Evolutionary conservation across 2,888 invertebrate species (phyloP), one percentile per base, ranked within the genome.

Genomic region (Philhelius pedissequus): DNA sequence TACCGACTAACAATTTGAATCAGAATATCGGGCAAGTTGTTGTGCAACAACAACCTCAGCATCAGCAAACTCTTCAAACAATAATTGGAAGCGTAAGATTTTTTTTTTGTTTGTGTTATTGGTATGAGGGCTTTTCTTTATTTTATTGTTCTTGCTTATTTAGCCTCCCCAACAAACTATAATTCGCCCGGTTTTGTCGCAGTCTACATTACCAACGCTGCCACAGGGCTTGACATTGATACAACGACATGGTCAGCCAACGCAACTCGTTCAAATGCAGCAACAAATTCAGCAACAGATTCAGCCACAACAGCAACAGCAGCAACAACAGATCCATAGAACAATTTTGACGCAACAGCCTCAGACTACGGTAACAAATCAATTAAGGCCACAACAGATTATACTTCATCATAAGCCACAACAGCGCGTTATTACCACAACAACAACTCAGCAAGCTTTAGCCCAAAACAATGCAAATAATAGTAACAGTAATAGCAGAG

Each of bases 211-310:
- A 71, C 89, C 91, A 70, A 89, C 90, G 66, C 87, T 92, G 77
- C 91, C 91, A 77, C 91, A 91, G 87, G 91, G 91, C 38, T 87
- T 92, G 54, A 92, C 92, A 50, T 87, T 92, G 22, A 92, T 92
- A 68, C 92, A 92, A 86, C 89, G 92, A 70, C 91, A 91, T 48
- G 92, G 92, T 9, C 92, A 91, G 83, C 92, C 91, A 84, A 91
- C 92, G 35, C 91, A 91, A 87, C 80, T 92, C 75, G 91, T 92
- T 80, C 92, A 92, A 88, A 90, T 91, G 79, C 92, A 91, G 86
- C 89, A n/a, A 74, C 89, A 62, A n/a, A n/a, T n/a, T n/a, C 86
- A 79, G 56, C 87, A 87, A 25, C 88, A 87, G 38, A 90, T 91
- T 76, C 91, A 92, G 87, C 90, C 91, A 70, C 91, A 91, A 87